Conservation (phyloP, 2,888 invertebrate species). For the Branchipolynoe longqiensis region DNA sequence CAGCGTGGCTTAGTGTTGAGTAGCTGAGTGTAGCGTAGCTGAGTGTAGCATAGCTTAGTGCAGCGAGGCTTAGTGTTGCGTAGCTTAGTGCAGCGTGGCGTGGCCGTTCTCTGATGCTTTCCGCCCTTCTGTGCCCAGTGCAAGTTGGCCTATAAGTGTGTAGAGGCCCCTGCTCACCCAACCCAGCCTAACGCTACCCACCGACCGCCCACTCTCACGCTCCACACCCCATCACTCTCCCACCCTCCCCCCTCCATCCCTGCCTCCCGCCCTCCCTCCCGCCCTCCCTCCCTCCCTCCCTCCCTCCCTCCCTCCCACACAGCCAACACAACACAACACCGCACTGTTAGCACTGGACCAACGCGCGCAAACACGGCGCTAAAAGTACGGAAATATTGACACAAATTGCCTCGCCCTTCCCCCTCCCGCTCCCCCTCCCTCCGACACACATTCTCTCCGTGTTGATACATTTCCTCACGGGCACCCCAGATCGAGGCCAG, state of each 20-base stretch:
- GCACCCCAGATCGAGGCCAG: background rate
- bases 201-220: background rate
- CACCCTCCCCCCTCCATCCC: background rate
- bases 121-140: too few species aligned
- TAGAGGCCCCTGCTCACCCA: background rate
- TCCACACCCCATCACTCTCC: too few species aligned
- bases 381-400: constrained; percentile 56
- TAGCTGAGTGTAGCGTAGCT: too few species aligned
- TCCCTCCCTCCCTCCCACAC: background rate
- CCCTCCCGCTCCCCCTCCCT: too few species aligned
- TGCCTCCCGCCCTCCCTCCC: background rate
- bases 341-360: background rate
- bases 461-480: constrained; percentile 43
- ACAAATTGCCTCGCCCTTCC: constrained; percentile 45
- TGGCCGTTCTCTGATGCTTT: too few species aligned
- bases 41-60: too few species aligned
- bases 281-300: background rate
- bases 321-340: background rate
- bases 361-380: constrained; percentile 40
- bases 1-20: too few species aligned
- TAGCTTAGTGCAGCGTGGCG: too few species aligned
- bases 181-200: background rate
- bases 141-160: background rate
- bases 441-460: too few species aligned
- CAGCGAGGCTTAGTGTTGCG: too few species aligned